Base-by-base conservation (phyloP, 2,888 invertebrate genomes). In the Phengaris arion region DNA sequence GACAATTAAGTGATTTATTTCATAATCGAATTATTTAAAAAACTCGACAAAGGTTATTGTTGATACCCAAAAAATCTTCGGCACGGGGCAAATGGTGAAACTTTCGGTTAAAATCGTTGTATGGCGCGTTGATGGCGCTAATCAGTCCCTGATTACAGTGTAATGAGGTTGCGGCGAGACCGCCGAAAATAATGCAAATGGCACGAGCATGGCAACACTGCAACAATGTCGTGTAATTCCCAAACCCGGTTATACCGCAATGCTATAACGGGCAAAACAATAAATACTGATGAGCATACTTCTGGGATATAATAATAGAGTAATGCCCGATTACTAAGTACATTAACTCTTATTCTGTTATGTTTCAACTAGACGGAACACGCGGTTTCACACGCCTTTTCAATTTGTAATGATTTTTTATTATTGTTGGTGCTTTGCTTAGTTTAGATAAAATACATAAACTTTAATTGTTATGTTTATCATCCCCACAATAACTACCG, bases 101-200 rank as follows among this genome's bases (percentile, higher is more conserved):
- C 64, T 64, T 64, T 13, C 64, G 64, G 35, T 64, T 64, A 64
- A 64, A 64, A 64, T 64, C 64, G 48, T 51, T 70, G 74, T 54
- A 54, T 68, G 45, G 74, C 74, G 68, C 74, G 74, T 74, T 74
- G 54, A 85, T 84, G 82, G 83, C 85, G 85, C 89, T 91, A 90
- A 91, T 91, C 90, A 87, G 82, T 84, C 85, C 81, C 86, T 91
- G 91, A 92, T 92, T 92, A 89, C 87, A 84, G 81, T 79, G 79
- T 90, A 90, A 90, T 85, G 82, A 76, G 83, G 88, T 92, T 90
- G 82, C 80, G 78, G 77, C 80, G 80, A 80, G 81, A 79, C 80
- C 84, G 79, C 82, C 80, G 84, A 84, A 86, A 88, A 87, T 87
- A 85, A 87, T 88, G 85, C 86, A 86, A 87, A 87, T 85, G 83